phyloP scores from a whole-genome alignment of 1,140 invertebrate genomes.

The Bombus breviceps region DNA sequence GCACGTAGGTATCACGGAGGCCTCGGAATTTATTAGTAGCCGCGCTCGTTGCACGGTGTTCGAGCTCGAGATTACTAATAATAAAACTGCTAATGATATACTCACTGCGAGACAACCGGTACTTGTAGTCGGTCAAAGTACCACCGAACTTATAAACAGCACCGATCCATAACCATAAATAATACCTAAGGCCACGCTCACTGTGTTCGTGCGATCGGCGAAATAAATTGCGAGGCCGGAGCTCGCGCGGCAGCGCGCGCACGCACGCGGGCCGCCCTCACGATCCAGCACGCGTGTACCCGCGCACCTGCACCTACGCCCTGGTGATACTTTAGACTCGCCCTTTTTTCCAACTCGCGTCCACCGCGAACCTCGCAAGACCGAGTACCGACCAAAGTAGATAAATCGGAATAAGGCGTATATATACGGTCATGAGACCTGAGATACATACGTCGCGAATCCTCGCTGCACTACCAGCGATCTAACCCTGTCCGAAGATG shows the following conservation, averaged over 20 bases:
- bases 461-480: neutral
- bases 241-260: conserved; percentile 7
- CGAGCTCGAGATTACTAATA: conserved; percentile 58
- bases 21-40: conserved; percentile 44
- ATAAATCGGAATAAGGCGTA: conserved; percentile 59
- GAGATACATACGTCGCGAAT: neutral
- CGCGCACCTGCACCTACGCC: conserved; percentile 64
- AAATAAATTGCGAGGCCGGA: conserved; percentile 60
- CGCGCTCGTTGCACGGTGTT: conserved; percentile 19
- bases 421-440: conserved; percentile 4
- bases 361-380: conserved; percentile 20
- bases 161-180: conserved; percentile 63
- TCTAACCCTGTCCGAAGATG: neutral
- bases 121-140: conserved; percentile 67
- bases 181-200: conserved; percentile 55
- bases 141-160: conserved; percentile 63
- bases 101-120: conserved; percentile 64
- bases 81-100: conserved; percentile 68
- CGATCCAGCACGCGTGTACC: conserved; percentile 12
- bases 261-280: neutral
- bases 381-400: conserved; percentile 46
- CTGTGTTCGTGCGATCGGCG: conserved; percentile 51
- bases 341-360: neutral
- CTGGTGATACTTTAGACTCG: conserved; percentile 39
- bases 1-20: neutral